phyloP scores from a whole-genome alignment of 1,140 invertebrate species.

The Calliphora vicina region DNA sequence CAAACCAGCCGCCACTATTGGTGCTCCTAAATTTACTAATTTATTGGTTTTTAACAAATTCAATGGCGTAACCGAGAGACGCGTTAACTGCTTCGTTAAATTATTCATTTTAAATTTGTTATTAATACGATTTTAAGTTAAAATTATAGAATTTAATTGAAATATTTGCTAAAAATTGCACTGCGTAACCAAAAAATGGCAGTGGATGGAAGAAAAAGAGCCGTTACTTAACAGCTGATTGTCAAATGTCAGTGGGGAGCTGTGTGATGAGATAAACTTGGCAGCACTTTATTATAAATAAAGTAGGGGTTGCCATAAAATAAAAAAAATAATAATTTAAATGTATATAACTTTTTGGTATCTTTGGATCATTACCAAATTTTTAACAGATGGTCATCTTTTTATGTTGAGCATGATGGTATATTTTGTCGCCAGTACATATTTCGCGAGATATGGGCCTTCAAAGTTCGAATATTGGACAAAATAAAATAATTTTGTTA shows the following conservation, averaged over 20 bases:
- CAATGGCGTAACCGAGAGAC: constrained; percentile 2
- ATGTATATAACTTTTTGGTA: too few species aligned
- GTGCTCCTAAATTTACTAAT: neutral
- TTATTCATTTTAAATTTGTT: constrained; percentile 16
- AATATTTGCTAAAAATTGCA: neutral
- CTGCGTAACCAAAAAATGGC: constrained; percentile 25
- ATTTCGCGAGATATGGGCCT: too few species aligned
- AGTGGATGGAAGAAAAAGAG: neutral
- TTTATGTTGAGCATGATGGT: too few species aligned
- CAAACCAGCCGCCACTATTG: constrained; percentile 40
- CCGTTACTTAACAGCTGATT: constrained; percentile 7
- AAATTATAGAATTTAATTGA: neutral
- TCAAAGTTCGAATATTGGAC: too few species aligned
- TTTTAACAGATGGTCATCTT: too few species aligned
- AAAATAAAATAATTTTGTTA: too few species aligned
- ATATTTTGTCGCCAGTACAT: too few species aligned
- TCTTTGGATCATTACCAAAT: too few species aligned
- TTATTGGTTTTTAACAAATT: constrained; percentile 12
- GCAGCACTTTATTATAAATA: neutral
- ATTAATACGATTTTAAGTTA: constrained; percentile 17
- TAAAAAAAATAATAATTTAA: too few species aligned
- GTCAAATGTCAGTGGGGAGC: neutral
- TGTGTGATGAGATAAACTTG: neutral
- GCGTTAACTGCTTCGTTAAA: constrained; percentile 18
- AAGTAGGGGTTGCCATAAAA: neutral